Evolutionary conservation across 2,888 invertebrate species (phyloP).

Genomic region (Lochmaea capreae): DNA sequence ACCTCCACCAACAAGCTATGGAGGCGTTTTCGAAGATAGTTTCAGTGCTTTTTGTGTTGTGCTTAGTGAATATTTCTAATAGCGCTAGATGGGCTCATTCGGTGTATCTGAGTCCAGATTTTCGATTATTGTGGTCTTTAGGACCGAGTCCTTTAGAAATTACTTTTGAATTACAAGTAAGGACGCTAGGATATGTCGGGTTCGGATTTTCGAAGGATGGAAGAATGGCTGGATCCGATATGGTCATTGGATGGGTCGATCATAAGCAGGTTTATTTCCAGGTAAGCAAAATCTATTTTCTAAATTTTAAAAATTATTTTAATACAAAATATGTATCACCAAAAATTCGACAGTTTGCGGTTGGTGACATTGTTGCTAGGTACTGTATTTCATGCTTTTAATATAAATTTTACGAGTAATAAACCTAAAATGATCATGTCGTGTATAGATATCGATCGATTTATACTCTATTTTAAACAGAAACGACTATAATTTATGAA

Average conservation of each 20-base stretch:
- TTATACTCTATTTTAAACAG: constrained; percentile 22
- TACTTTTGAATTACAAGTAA: constrained; percentile 85
- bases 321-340: background rate
- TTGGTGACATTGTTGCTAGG: constrained; percentile 6
- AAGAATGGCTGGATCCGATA: constrained; percentile 84
- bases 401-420: constrained; percentile 3
- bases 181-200: constrained; percentile 87
- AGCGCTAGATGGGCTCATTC: constrained; percentile 66
- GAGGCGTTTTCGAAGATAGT: constrained; percentile 44
- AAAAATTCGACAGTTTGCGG: background rate
- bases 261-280: constrained; percentile 83
- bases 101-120: constrained; percentile 69
- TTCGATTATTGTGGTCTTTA: constrained; percentile 78
- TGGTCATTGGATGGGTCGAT: constrained; percentile 92
- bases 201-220: constrained; percentile 88
- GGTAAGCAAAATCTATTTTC: constrained; percentile 68
- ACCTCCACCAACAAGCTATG: constrained; percentile 38
- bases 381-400: background rate
- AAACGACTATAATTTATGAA: constrained; percentile 26
- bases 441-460: constrained; percentile 24
- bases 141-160: constrained; percentile 78
- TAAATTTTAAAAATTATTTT: too few relatives aligned
- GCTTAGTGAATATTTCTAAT: constrained; percentile 59
- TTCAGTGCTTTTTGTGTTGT: constrained; percentile 53
- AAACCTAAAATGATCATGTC: constrained; percentile 8